phyloP scores from a whole-genome alignment of 2,888 invertebrate species.

The Hermaeophaga mercurialis region DNA sequence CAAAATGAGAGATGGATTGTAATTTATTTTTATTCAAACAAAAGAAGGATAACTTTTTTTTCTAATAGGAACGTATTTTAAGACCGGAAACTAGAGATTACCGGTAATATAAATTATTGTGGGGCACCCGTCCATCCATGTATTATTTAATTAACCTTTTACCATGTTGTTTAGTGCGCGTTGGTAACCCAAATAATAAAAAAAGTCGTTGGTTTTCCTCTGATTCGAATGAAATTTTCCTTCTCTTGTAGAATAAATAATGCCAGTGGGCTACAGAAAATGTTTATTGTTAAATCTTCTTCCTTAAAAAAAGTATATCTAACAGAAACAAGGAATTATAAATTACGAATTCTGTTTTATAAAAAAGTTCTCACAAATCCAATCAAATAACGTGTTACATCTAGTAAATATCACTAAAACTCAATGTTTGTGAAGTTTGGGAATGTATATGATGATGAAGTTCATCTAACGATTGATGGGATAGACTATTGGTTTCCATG shows the following conservation, averaged over 20 bases:
- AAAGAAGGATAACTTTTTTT: neutral
- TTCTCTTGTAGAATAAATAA: neutral
- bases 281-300: neutral
- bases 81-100: neutral
- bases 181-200: too few species aligned
- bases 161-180: too few species aligned
- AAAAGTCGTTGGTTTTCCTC: too few species aligned
- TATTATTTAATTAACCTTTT: too few species aligned
- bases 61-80: neutral
- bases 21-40: neutral
- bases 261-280: neutral
- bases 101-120: neutral
- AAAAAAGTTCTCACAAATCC: neutral
- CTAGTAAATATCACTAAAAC: constrained; percentile 57
- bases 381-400: neutral
- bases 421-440: constrained; percentile 54
- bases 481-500: constrained; percentile 60
- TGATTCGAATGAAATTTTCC: too few species aligned
- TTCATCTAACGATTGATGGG: constrained; percentile 61
- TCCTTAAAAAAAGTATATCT: neutral
- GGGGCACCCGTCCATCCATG: too few species aligned
- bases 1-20: neutral
- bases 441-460: constrained; percentile 63
- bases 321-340: neutral
- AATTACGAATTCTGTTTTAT: neutral